These are phyloP conservation scores for Trissolcus japonicus DNA, from an alignment of 2,888 invertebrate species.

Conservation along the genomic window DNA sequence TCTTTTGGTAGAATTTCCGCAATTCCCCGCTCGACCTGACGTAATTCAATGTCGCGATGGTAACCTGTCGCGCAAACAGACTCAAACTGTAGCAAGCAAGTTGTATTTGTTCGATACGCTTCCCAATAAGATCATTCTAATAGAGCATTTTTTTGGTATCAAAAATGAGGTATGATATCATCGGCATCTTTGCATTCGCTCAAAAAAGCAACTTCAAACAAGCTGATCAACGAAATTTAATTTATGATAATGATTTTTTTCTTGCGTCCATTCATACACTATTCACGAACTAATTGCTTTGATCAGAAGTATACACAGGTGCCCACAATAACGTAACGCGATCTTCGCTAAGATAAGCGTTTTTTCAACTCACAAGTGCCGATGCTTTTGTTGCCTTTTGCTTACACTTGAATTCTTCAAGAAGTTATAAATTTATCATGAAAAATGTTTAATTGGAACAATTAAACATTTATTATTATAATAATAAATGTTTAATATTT, in stretches of 20 bases:
- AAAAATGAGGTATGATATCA: slow-evolving; percentile 23
- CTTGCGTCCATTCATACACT: slow-evolving; percentile 19
- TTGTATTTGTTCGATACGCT: slow-evolving; percentile 29
- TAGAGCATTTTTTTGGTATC: slow-evolving; percentile 1
- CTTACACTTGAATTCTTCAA: neutral
- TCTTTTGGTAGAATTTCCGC: slow-evolving; percentile 39
- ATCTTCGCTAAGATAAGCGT: slow-evolving; percentile 33
- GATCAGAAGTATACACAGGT: slow-evolving; percentile 41
- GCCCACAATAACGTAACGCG: slow-evolving; percentile 29
- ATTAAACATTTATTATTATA: no score
- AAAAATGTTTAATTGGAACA: no score
- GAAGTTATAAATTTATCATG: neutral
- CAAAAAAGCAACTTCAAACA: neutral
- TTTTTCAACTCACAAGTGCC: slow-evolving; percentile 17
- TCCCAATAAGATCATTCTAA: slow-evolving; percentile 14
- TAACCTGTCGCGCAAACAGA: slow-evolving; percentile 49
- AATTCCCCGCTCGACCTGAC: slow-evolving; percentile 32
- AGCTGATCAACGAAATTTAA: slow-evolving; percentile 19
- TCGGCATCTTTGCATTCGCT: slow-evolving; percentile 8
- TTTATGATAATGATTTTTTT: slow-evolving; percentile 42
- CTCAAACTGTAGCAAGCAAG: slow-evolving; percentile 41
- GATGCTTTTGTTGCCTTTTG: slow-evolving; percentile 5
- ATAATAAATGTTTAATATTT: no score
- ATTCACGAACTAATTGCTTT: slow-evolving; percentile 40
- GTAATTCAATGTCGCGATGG: slow-evolving; percentile 56